Conservation (phyloP, 2,113 vertebrate genomes). For the Silurus meridionalis region DNA sequence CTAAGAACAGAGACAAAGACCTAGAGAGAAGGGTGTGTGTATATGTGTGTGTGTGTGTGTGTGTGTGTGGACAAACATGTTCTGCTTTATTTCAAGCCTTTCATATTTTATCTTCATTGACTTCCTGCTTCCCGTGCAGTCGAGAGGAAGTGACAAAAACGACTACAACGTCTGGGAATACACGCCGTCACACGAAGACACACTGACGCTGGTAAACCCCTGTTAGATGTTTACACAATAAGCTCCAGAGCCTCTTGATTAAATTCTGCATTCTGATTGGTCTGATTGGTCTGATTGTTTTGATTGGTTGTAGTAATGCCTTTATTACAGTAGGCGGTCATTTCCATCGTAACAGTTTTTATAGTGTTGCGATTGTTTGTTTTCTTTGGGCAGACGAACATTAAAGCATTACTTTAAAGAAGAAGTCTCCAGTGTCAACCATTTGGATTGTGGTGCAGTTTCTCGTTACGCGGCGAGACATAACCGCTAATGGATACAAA, state of each 20-base stretch:
- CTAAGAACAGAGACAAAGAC: not conserved
- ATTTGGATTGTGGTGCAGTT: too few species aligned
- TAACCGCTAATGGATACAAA: too few species aligned
- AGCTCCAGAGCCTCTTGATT: not conserved
- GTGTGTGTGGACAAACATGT: conserved; percentile 1
- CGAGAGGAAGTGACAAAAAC: not conserved
- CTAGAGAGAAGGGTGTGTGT: too few species aligned
- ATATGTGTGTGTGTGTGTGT: not conserved
- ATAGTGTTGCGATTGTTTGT: not conserved
- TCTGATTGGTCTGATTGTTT: not conserved
- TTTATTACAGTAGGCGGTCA: not conserved
- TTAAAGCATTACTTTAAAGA: too few species aligned
- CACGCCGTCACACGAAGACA: not conserved
- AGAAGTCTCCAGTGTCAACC: too few species aligned
- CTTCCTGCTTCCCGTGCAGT: not conserved
- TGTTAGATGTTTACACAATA: not conserved
- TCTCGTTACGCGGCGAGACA: too few species aligned
- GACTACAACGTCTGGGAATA: not conserved
- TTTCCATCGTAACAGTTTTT: not conserved
- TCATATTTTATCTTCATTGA: not conserved
- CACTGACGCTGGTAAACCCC: not conserved
- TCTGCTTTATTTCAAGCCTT: not conserved
- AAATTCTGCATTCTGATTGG: not conserved
- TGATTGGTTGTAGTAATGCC: not conserved
- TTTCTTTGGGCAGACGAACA: not conserved